Base-by-base conservation (phyloP, 1,140 invertebrate species). In the Drosophila orosa region DNA sequence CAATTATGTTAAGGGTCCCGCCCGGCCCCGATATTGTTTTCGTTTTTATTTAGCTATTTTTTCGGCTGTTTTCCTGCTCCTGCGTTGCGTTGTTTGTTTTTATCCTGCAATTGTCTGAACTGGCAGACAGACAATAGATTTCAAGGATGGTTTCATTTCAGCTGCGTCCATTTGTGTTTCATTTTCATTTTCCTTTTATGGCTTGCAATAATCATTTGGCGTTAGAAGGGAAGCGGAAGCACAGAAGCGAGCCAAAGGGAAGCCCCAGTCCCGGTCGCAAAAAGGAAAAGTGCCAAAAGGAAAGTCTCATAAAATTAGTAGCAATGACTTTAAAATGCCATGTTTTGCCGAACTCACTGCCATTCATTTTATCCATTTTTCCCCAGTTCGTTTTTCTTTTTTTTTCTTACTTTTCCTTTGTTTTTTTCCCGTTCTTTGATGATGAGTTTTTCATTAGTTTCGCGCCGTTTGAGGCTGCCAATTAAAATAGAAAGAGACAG, bases 141-240 rank as follows among this genome's bases (percentile, higher is more conserved):
- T 87, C 84, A 87, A 87, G 83, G 67, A 83, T 87, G 83, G 80
- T 84, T 87, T 83, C 84, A 65, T 77, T 83, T 87, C 48, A 42
- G 69, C 78, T 83, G 58, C 66, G 66, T 72, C 56, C 58, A 73
- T 77, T 66, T 85, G 44, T 55, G 59, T 71, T 66, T 65, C 61
- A 63, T 57, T 73, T 50, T 52, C 76, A 59, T 65, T 66, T 65
- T 75, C 54, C 56, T 87, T 82, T 87, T 87, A 87, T 75, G 54
- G 62, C 69, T 68, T 60, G 74, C 79, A 78, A 86, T 89, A 83
- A 86, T 86, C 83, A 89, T 87, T 87, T 89, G 63, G 79, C 61
- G 58, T 58, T 54, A 59, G 48, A 74, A 65, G 35, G 66, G 62
- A 63, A 71, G 48, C 58, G 65, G 61, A 86, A 61, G 40, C 52